Conservation (phyloP, 2,113 vertebrate genomes). For the Tragelaphus scriptus region DNA sequence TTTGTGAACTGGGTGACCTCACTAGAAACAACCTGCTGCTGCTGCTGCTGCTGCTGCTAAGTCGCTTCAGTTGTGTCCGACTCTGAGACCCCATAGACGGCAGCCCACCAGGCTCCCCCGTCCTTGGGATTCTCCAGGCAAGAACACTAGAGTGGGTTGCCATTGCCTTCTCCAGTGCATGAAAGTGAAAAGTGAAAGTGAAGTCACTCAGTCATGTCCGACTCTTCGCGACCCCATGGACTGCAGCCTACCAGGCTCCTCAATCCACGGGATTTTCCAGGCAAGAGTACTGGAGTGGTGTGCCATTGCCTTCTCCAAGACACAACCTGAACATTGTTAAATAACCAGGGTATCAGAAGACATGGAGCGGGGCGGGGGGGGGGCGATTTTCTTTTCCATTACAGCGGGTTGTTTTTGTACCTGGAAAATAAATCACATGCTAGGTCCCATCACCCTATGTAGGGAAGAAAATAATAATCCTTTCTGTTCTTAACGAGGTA, state of each 20-base stretch:
- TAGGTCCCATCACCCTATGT: too few relatives aligned
- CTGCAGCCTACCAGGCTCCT: not conserved
- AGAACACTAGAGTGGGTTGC: not conserved
- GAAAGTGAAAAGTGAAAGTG: not conserved
- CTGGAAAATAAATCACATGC: too few relatives aligned
- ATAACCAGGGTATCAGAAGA: not conserved
- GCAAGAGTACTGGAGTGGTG: not conserved
- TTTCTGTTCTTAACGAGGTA: too few relatives aligned
- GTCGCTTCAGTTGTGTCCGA: not conserved
- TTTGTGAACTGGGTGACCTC: not conserved
- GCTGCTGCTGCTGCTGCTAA: too few relatives aligned
- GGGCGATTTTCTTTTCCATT: too few relatives aligned
- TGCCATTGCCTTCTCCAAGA: not conserved
- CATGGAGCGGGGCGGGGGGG: too few relatives aligned
- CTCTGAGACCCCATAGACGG: not conserved
- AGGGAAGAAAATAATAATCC: too few relatives aligned
- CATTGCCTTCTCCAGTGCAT: not conserved
- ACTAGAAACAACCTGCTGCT: not conserved
- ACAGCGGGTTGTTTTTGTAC: too few relatives aligned
- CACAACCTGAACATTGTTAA: not conserved
- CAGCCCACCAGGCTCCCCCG: too few relatives aligned
- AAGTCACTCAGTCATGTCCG: rapidly evolving
- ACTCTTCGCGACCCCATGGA: not conserved
- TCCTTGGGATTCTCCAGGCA: not conserved
- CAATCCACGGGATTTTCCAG: not conserved